Evolutionary conservation across 2,888 invertebrate genomes (phyloP).

Genomic region (Serripes groenlandicus): DNA sequence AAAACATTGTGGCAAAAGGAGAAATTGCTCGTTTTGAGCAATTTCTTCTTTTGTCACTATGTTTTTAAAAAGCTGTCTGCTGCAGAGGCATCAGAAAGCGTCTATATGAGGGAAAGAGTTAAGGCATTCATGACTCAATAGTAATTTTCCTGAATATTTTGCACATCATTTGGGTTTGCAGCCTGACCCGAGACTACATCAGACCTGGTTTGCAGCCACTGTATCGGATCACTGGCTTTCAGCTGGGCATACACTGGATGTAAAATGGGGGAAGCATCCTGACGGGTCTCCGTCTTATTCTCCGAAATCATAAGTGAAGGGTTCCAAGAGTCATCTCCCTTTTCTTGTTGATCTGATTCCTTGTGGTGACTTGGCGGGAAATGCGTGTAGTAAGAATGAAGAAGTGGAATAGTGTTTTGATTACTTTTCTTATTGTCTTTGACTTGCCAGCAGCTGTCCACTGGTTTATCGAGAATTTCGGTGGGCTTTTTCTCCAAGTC

Average conservation of each 20-base stretch:
- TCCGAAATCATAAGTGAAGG: background rate
- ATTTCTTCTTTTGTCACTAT: background rate
- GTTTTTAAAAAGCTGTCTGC: background rate
- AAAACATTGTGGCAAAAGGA: background rate
- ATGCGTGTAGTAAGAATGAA: background rate
- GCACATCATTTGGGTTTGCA: background rate
- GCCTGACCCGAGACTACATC: background rate
- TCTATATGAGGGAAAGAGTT: background rate
- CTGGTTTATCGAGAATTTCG: background rate
- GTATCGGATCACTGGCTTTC: constrained; percentile 31
- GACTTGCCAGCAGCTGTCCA: background rate
- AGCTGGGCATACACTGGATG: constrained; percentile 49
- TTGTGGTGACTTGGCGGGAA: background rate
- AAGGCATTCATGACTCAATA: background rate
- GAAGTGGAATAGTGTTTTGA: background rate
- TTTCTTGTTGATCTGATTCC: background rate
- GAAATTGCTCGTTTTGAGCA: background rate
- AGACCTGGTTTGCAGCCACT: background rate
- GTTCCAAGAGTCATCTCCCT: background rate
- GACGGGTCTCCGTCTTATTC: background rate
- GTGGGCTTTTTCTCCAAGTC: background rate
- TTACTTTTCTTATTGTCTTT: background rate
- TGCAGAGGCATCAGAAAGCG: background rate
- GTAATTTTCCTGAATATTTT: constrained; percentile 15
- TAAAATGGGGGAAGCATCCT: background rate